Conservation (phyloP, 2,888 invertebrate genomes). For the Pterostichus madidus region DNA sequence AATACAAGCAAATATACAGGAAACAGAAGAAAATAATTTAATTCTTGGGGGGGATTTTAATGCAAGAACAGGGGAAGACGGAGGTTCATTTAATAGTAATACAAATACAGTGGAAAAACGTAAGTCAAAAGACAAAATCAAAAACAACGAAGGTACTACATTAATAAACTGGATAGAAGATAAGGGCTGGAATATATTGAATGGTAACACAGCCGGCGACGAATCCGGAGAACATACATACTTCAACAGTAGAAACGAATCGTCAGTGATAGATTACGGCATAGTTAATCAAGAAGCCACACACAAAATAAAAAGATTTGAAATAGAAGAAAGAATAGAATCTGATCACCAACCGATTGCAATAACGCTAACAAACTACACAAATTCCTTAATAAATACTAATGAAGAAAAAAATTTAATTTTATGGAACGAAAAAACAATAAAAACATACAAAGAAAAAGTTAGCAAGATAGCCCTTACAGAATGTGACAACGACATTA, state of each 20-base stretch:
- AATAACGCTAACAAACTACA: background rate
- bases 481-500: background rate
- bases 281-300: background rate
- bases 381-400: background rate
- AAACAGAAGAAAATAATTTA: background rate
- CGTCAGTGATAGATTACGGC: background rate
- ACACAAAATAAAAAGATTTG: slow-evolving; percentile 2
- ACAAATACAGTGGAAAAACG: background rate
- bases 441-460: background rate
- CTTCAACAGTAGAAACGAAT: background rate
- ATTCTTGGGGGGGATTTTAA: slow-evolving; percentile 15
- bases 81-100: background rate
- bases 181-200: slow-evolving; percentile 6
- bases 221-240: background rate
- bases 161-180: slow-evolving; percentile 1
- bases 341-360: background rate
- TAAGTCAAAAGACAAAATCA: slow-evolving; percentile 16
- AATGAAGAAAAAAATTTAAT: background rate
- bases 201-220: background rate
- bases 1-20: background rate
- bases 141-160: slow-evolving; percentile 1
- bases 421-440: background rate
- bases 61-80: background rate
- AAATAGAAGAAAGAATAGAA: slow-evolving; percentile 4
- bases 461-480: background rate